Evolutionary conservation across 35 echinoderm and acorn worm species (phyloP), one percentile per base, ranked within the genome.

Genomic region (Nesometra sesokonis): DNA sequence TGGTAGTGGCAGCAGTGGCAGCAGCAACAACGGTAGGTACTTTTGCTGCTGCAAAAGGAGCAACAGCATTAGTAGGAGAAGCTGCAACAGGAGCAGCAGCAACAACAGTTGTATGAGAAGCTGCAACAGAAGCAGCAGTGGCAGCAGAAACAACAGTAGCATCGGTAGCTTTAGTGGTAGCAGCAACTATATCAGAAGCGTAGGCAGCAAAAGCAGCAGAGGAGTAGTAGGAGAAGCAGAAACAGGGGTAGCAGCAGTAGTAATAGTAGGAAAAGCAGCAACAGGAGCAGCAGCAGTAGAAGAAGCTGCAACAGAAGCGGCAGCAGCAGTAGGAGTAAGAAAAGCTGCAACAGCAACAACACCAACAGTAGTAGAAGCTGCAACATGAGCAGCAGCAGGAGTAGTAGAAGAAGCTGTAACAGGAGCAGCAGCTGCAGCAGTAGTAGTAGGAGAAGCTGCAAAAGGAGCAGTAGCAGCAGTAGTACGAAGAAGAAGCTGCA

Each of bases 301-400:
- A 43, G 38, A 4, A 82, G 37, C n/a, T 30, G 17, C 37, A 47
- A 21, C n/a, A 47, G 3, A 32, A 32, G 31, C 9, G 46, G n/a
- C n/a, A 23, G 27, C 30, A 82, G 36, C 9, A 33, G 27, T 17
- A 78, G n/a, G 8, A 78, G 78, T 35, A 29, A 13, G 3, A 88
- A 52, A 39, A 79, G 13, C 77, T 80, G 29, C 23, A 79, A 34
- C 36, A 88, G 67, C 77, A 87, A 46, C 67, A 87, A 9, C 9
- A 35, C 0, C 17, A 79, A 33, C 27, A 19, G 32, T 31, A 81
- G 11, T 32, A 81, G 17, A 32, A 30, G 37, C 27, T 80, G 33
- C 23, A 88, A 31, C 29, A 87, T n/a, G 29, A 87, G 35, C 21
- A 57, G 2, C 5, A 76, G 30, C 15, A 86, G 17, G 2, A 76